Evolutionary conservation across 2,888 invertebrate genomes (phyloP).

Genomic region (Dryobota labecula): DNA sequence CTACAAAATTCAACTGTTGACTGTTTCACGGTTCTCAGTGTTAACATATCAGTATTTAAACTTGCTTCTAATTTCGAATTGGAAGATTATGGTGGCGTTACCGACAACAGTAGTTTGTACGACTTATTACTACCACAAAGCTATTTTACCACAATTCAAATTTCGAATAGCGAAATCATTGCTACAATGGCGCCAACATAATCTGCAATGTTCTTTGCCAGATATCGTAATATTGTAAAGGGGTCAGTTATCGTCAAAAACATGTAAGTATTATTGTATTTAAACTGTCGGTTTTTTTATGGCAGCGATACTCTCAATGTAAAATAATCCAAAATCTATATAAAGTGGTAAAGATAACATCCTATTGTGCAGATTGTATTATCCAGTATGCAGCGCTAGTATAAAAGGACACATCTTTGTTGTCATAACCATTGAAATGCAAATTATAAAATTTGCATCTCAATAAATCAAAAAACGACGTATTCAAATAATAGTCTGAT

Average conservation of each 20-base stretch:
- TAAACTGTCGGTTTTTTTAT: neutral
- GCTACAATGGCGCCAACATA: neutral
- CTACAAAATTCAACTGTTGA: neutral
- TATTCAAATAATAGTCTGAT: too few relatives aligned
- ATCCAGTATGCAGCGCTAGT: too few relatives aligned
- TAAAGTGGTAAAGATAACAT: too few relatives aligned
- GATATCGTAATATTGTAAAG: neutral
- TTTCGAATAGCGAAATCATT: neutral
- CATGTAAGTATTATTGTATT: neutral
- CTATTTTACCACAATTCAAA: neutral
- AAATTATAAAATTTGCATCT: too few relatives aligned
- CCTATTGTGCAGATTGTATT: too few relatives aligned
- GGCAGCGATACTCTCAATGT: too few relatives aligned
- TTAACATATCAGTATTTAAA: neutral
- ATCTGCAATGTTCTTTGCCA: neutral
- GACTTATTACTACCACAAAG: neutral
- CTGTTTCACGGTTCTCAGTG: neutral
- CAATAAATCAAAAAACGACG: too few relatives aligned
- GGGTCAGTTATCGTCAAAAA: neutral
- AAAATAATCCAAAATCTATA: too few relatives aligned
- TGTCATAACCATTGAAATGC: too few relatives aligned
- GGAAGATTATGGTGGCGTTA: neutral
- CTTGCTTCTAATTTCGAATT: neutral
- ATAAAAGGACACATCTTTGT: too few relatives aligned
- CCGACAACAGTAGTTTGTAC: neutral